Percentiles rank a stretch among this genome's conserved stretches.
Conservation (phyloP, 2,888 invertebrate species). For the Pristionchus arcanus region DNA sequence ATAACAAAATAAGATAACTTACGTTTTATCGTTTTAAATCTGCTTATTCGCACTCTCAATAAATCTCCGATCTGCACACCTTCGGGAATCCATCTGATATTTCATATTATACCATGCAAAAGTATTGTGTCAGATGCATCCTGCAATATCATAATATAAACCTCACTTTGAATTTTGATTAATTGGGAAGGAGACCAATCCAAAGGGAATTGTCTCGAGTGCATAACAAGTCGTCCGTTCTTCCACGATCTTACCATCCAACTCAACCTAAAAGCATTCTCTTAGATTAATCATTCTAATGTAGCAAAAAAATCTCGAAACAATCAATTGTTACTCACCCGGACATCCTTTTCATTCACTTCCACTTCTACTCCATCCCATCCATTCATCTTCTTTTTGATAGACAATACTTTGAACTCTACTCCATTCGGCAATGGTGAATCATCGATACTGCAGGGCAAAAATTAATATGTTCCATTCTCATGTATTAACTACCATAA, state of each 20-base stretch:
- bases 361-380: background rate
- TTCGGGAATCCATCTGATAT: no score
- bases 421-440: background rate
- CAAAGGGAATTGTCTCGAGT: conserved; percentile 5
- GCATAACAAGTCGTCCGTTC: background rate
- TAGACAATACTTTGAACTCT: background rate
- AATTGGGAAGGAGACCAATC: background rate
- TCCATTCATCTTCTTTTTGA: background rate
- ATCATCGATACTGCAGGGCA: background rate
- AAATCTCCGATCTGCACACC: no score
- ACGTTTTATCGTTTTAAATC: no score
- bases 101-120: no score
- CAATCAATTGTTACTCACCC: background rate
- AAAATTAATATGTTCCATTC: background rate
- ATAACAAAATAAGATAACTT: no score
- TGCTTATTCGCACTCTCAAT: no score
- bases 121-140: no score
- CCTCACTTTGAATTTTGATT: no score
- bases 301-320: background rate
- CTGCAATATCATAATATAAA: no score
- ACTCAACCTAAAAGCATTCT: background rate
- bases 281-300: background rate
- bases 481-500: background rate
- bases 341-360: background rate
- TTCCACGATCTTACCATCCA: background rate